Evolutionary conservation across 2,113 vertebrate genomes (phyloP), one percentile per base, ranked within the genome.

Genomic region (Saguinus imperator): DNA sequence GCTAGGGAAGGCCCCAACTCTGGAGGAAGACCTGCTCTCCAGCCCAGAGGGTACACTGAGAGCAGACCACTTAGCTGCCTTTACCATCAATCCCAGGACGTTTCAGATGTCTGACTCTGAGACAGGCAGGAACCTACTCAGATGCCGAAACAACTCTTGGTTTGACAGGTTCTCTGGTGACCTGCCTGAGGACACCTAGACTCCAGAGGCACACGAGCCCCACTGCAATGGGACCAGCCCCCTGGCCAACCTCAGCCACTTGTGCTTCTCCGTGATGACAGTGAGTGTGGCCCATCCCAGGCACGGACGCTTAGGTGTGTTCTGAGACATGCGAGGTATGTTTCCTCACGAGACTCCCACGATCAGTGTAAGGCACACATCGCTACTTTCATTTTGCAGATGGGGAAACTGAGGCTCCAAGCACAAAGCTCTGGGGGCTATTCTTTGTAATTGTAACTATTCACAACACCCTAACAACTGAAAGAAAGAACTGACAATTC

Each of bases 281-380:
- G 57, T 0, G 20, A 57, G 32, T 12, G 10, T 0, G 0, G 37
- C 20, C 11, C 45, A 9, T 1, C 1, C 1, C 0, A 0, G 50
- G 70, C 40, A 35, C 1, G 6, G 48, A 23, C 0, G 18, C 40
- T 9, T 1, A 43, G 11, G 13, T 0, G 55, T 43, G 55, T 52
- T 52, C 52, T 81, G 48, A 58, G 16, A 77, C n/a, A 16, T 0
- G 7, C 29, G 23, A 35, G 73, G 18, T 11, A 14, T 23, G 3
- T 3, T 13, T 87, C 68, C 29, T 45, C 82, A 58, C 1, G 0
- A 0, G 55, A 89, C 35, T 61, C 58, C 23, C 27, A 2, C 0
- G 1, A 21, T 50, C 9, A 14, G 18, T 3, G 2, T 13, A 70
- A 23, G 32, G 14, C 32, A 32, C 0, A 1, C 10, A 5, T 1